Evolutionary conservation across 2,797 vertebrate species (phyloP).

Genomic region (Bradypodion ventrale): DNA sequence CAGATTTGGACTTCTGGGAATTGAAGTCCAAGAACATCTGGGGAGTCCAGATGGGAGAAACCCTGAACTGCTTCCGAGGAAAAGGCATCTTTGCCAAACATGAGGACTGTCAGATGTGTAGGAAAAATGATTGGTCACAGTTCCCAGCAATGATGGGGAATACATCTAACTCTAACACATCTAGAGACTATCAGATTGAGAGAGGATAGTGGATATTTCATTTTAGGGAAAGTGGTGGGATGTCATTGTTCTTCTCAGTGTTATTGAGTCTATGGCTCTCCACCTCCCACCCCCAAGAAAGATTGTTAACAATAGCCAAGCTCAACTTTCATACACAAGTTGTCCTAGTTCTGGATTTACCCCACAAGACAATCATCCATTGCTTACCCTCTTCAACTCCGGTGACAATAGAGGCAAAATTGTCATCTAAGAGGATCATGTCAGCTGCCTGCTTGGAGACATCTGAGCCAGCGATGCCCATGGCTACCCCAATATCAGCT

Average conservation of each 20-base stretch:
- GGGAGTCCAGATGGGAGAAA: no score
- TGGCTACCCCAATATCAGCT: constrained; percentile 92
- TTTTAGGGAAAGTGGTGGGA: neutral
- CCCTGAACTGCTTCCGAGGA: no score
- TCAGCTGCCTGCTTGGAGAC: constrained; percentile 95
- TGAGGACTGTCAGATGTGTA: no score
- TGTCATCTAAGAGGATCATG: constrained; percentile 94
- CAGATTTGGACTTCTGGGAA: no score
- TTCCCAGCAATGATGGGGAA: neutral
- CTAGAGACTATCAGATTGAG: neutral
- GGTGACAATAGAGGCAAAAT: constrained; percentile 94
- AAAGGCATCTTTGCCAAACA: neutral
- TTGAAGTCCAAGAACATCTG: no score
- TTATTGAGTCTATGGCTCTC: no score
- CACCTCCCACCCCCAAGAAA: no score
- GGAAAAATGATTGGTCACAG: neutral
- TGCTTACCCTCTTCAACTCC: constrained; percentile 91
- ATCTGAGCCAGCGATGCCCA: constrained; percentile 94
- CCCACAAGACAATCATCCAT: neutral
- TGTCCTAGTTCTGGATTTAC: fast-evolving
- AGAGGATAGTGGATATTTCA: neutral
- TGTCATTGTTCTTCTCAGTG: neutral
- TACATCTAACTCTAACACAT: neutral
- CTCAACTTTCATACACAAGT: neutral
- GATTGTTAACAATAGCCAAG: no score